phyloP scores from a whole-genome alignment of 2,113 vertebrate genomes.

The Willisornis vidua region DNA sequence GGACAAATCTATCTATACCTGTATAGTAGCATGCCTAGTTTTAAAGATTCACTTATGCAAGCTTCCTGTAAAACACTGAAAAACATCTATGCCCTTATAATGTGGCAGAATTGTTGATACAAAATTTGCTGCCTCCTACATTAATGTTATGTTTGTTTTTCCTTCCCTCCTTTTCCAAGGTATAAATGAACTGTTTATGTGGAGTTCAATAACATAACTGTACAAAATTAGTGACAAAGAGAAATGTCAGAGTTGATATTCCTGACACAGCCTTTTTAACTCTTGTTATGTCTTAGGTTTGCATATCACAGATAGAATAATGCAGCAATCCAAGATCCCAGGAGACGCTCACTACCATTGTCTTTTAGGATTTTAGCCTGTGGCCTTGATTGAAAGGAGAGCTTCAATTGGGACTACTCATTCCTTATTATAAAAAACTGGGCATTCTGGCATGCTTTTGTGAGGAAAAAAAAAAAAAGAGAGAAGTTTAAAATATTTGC shows the following conservation, averaged over 20 bases:
- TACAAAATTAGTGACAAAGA: slow-evolving; percentile 63
- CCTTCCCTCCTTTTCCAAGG: slow-evolving; percentile 9
- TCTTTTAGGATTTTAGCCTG: slow-evolving; percentile 51
- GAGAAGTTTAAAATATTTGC: slow-evolving; percentile 46
- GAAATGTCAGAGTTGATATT: slow-evolving; percentile 46
- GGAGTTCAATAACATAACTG: slow-evolving; percentile 27
- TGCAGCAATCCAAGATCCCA: slow-evolving; percentile 42
- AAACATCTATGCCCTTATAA: neutral
- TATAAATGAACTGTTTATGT: slow-evolving; percentile 43
- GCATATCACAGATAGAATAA: slow-evolving; percentile 57
- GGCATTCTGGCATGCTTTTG: slow-evolving; percentile 31
- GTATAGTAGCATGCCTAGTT: neutral
- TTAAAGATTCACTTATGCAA: neutral
- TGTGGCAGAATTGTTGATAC: neutral
- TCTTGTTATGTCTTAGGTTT: slow-evolving; percentile 25
- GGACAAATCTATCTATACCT: neutral
- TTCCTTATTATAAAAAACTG: slow-evolving; percentile 15
- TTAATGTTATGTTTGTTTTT: slow-evolving; percentile 9
- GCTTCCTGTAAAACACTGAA: neutral
- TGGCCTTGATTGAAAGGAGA: slow-evolving; percentile 39
- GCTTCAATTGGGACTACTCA: neutral
- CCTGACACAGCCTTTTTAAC: slow-evolving; percentile 52
- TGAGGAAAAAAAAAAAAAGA: neutral
- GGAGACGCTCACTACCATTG: slow-evolving; percentile 28
- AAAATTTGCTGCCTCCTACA: slow-evolving; percentile 15